Evolutionary conservation across 2,113 vertebrate genomes (phyloP).

Genomic region (Galbula dea): DNA sequence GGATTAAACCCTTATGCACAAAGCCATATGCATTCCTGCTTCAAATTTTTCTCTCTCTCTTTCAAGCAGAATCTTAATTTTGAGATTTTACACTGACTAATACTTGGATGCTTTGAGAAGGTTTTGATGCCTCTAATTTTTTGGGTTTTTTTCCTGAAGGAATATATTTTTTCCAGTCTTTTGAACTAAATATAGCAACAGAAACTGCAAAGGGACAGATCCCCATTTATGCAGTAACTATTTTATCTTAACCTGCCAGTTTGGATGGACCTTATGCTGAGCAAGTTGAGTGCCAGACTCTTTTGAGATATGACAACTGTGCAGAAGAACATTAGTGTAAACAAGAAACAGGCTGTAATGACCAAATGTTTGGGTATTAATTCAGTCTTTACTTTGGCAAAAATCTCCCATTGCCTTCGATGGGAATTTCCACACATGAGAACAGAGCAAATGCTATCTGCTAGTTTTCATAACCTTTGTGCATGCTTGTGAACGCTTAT

Average conservation of each 20-base stretch:
- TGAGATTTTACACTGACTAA: background rate
- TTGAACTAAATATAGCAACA: background rate
- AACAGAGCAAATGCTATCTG: background rate
- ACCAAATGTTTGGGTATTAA: background rate
- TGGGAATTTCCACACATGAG: background rate
- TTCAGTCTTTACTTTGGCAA: background rate
- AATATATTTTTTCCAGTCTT: background rate
- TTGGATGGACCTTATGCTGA: background rate
- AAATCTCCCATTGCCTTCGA: background rate
- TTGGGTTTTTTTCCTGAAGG: background rate
- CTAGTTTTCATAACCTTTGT: constrained; percentile 19
- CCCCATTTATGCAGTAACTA: background rate
- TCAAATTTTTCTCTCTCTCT: background rate
- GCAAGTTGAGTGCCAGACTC: background rate
- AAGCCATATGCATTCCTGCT: background rate
- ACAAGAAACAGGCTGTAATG: background rate
- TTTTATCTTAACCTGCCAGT: background rate
- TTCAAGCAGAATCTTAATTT: background rate
- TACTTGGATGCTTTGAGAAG: background rate
- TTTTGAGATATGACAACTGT: background rate
- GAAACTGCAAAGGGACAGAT: background rate
- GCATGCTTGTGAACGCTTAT: background rate
- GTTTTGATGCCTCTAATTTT: background rate
- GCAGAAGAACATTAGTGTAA: background rate
- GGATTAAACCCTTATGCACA: background rate